phyloP scores from a whole-genome alignment of 2,113 vertebrate species.

The Pycnonotus jocosus region DNA sequence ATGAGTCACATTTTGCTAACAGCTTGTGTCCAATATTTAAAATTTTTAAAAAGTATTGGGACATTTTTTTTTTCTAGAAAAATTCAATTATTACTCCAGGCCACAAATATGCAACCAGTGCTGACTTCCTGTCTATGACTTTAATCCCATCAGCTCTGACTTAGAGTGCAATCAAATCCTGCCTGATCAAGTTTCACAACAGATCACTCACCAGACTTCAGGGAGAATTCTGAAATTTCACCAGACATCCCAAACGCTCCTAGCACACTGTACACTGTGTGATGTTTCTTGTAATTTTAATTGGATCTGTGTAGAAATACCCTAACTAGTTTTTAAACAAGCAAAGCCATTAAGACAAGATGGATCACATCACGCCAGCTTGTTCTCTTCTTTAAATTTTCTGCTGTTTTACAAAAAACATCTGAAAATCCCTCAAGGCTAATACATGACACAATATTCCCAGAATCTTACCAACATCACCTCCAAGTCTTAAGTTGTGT shows the following conservation, averaged over 20 bases:
- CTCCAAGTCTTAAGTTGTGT: background rate
- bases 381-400: background rate
- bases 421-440: background rate
- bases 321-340: background rate
- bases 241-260: background rate
- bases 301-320: background rate
- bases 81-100: constrained; percentile 15
- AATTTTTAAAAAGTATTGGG: constrained; percentile 3
- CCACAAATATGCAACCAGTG: constrained; percentile 43
- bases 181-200: constrained; percentile 28
- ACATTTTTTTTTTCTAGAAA: constrained; percentile 25
- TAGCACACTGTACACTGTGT: background rate
- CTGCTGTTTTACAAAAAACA: background rate
- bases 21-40: constrained; percentile 1
- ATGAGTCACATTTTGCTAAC: constrained; percentile 53
- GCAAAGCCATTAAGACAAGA: background rate
- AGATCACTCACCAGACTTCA: constrained; percentile 1
- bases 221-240: constrained; percentile 38
- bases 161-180: constrained; percentile 15
- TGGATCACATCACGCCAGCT: background rate
- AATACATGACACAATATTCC: background rate
- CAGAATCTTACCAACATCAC: background rate
- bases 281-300: background rate
- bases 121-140: constrained; percentile 42
- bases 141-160: constrained; percentile 28